phyloP scores from a whole-genome alignment of 2,797 vertebrate genomes.

The Myiothlypis chrysogaster region DNA sequence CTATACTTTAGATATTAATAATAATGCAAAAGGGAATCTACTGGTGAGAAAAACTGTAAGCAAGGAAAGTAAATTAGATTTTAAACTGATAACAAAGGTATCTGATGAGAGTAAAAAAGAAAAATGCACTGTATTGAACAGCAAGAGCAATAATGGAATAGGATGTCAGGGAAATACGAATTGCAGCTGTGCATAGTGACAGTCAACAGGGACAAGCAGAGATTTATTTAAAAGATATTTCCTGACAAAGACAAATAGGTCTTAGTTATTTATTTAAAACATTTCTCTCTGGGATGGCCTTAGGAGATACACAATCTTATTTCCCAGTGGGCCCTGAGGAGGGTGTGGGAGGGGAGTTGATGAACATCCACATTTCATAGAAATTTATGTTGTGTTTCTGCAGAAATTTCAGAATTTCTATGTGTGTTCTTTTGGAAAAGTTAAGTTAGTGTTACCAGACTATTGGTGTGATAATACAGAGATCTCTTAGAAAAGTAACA shows the following conservation, averaged over 20 bases:
- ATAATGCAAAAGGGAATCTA: background rate
- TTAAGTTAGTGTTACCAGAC: background rate
- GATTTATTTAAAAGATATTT: background rate
- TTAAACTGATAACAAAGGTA: background rate
- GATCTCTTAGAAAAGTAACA: background rate
- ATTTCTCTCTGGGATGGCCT: background rate
- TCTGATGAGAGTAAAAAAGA: background rate
- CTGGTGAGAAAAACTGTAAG: background rate
- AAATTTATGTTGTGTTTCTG: background rate
- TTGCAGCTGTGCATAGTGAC: background rate
- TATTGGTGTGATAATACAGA: background rate
- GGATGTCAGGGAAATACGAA: background rate
- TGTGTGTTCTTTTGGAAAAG: background rate
- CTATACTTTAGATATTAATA: background rate
- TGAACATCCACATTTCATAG: background rate
- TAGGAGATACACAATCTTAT: background rate
- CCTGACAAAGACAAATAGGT: constrained; percentile 17
- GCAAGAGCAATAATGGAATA: background rate
- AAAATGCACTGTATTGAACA: background rate
- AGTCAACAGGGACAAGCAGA: background rate
- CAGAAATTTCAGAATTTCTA: background rate
- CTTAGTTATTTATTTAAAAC: constrained; percentile 31
- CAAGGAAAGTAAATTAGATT: background rate
- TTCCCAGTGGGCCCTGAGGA: background rate
- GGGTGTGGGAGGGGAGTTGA: background rate